A percentile compares a stretch with the other conserved stretches of the same genome.
Conservation (phyloP, 2,888 invertebrate species). For the Ametastegia equiseti region DNA sequence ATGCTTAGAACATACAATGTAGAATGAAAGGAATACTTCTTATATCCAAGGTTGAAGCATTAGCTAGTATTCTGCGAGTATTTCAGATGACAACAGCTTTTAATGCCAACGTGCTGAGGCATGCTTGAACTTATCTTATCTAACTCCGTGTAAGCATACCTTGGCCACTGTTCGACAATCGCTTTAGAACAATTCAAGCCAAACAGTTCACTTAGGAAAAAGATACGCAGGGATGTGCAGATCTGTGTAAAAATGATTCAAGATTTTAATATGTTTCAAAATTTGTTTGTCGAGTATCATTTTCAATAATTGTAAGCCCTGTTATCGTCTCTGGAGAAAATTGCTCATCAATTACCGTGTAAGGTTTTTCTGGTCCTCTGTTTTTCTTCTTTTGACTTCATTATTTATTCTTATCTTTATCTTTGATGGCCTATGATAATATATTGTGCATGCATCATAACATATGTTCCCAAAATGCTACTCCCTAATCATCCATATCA, state of each 20-base stretch:
- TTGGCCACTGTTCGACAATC: neutral
- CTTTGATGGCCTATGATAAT: too few relatives aligned
- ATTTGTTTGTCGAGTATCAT: too few relatives aligned
- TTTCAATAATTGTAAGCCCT: too few relatives aligned
- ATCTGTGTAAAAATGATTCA: neutral
- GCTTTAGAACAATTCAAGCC: neutral
- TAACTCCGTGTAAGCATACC: neutral
- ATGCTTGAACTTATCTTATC: constrained; percentile 29
- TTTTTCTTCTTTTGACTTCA: too few relatives aligned
- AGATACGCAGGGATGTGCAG: neutral
- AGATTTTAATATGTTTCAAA: neutral
- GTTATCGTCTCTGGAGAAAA: too few relatives aligned
- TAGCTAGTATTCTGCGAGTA: neutral
- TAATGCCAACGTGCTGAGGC: neutral
- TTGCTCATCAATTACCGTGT: too few relatives aligned
- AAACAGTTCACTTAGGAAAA: neutral
- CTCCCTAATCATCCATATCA: neutral
- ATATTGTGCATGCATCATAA: too few relatives aligned
- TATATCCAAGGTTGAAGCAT: neutral
- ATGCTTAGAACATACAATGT: too few relatives aligned
- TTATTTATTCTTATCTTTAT: too few relatives aligned
- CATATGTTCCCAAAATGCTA: too few relatives aligned
- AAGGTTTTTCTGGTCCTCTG: too few relatives aligned
- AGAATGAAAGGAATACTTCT: neutral
- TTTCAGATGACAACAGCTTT: neutral